Percentiles rank a stretch among this genome's conserved stretches.
phyloP scores from a whole-genome alignment of 2,113 vertebrate species.

The Erythrocercus mccallii region DNA sequence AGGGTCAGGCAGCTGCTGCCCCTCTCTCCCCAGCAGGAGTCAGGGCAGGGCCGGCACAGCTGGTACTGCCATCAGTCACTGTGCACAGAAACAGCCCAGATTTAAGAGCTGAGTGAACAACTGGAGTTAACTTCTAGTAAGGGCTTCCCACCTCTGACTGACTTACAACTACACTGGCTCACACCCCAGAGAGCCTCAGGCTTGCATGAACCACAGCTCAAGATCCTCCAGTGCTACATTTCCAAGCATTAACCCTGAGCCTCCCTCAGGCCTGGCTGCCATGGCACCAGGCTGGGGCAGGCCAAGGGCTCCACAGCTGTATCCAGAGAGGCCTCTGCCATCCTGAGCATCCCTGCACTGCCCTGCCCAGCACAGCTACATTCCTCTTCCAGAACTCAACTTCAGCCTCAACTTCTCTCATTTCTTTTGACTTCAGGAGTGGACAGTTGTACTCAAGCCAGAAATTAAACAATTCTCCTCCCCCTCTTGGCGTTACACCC shows the following conservation, averaged over 20 bases:
- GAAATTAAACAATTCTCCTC: background rate
- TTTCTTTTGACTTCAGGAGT: background rate
- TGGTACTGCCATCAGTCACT: background rate
- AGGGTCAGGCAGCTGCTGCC: accelerated
- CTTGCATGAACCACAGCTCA: background rate
- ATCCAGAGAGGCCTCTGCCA: background rate
- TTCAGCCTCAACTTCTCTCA: background rate
- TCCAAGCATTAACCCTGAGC: accelerated
- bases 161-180: background rate
- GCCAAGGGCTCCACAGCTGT: background rate
- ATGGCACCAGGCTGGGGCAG: background rate
- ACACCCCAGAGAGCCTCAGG: background rate
- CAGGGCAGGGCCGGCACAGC: background rate
- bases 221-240: background rate
- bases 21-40: background rate
- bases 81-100: background rate
- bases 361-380: background rate
- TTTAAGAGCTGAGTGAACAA: background rate
- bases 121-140: background rate
- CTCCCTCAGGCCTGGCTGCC: background rate
- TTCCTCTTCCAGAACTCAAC: background rate
- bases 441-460: background rate
- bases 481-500: background rate
- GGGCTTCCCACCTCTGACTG: background rate
- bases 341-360: background rate